phyloP scores from a whole-genome alignment of 2,888 invertebrate species.

The Lepetodrilus schrolli region DNA sequence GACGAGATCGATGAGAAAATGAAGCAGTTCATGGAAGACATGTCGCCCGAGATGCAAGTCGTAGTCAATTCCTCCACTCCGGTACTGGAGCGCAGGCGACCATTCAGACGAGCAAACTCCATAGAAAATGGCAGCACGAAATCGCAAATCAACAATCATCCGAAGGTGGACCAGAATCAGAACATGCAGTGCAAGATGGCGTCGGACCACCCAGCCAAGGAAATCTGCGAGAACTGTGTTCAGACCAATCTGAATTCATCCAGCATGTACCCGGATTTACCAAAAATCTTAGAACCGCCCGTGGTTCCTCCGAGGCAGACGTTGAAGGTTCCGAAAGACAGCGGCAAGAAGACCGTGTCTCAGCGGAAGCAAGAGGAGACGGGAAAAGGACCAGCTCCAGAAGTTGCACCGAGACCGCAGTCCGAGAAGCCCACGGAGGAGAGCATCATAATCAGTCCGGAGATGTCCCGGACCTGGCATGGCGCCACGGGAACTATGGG shows the following conservation, averaged over 20 bases:
- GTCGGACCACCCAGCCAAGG: not conserved
- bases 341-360: not conserved
- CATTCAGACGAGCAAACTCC: conserved; percentile 37
- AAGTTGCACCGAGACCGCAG: not conserved
- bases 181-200: conserved; percentile 30
- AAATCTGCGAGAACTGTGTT: conserved; percentile 12
- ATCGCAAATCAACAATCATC: not conserved
- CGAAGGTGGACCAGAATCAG: conserved; percentile 19
- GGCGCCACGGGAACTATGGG: conserved; percentile 41
- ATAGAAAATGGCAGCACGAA: conserved; percentile 31
- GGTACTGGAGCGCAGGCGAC: conserved; percentile 54
- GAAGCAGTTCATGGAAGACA: conserved; percentile 41
- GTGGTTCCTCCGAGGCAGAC: no score
- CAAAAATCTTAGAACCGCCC: no score
- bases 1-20: not conserved
- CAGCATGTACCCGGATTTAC: no score
- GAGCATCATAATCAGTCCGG: conserved; percentile 55
- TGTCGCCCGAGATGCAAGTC: conserved; percentile 62
- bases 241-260: conserved; percentile 8
- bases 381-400: not conserved
- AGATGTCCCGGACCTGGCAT: conserved; percentile 64
- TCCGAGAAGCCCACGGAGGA: not conserved
- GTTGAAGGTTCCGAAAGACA: not conserved
- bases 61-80: conserved; percentile 64
- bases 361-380: not conserved